Evolutionary conservation across 2,888 invertebrate genomes (phyloP).

Genomic region (Lepeophtheirus nordmannii): DNA sequence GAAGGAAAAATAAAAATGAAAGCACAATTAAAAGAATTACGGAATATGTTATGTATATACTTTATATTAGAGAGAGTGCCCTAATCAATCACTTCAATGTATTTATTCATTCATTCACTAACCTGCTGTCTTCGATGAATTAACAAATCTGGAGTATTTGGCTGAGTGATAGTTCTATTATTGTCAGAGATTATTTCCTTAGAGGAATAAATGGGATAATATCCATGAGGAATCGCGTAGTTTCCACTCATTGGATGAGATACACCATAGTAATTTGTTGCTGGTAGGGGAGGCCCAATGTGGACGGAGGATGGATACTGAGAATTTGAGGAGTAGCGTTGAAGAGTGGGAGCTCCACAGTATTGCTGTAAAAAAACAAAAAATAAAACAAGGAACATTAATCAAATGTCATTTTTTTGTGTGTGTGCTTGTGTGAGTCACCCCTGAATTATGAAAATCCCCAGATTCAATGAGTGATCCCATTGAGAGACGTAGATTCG

Average conservation of each 20-base stretch:
- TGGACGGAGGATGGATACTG: not conserved
- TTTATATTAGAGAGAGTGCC: no score
- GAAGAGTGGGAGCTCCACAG: not conserved
- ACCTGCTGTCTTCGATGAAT: constrained; percentile 22
- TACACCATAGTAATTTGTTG: not conserved
- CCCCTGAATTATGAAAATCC: no score
- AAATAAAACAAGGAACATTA: no score
- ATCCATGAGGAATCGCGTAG: not conserved
- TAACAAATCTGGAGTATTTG: constrained; percentile 28
- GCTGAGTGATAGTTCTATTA: constrained; percentile 26
- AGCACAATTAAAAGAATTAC: no score
- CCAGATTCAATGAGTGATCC: constrained; percentile 6
- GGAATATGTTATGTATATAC: no score
- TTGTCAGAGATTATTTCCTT: not conserved
- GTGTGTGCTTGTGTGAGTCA: no score
- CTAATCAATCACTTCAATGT: no score
- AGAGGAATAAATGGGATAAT: not conserved
- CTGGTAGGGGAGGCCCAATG: not conserved
- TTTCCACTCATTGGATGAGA: not conserved
- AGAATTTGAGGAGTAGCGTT: not conserved
- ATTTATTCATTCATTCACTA: not conserved
- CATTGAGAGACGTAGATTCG: constrained; percentile 6
- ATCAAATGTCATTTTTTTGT: no score
- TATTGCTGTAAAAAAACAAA: not conserved
- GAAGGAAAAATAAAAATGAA: no score